Conservation (phyloP, 2,888 invertebrate species). For the Cosmopolites sordidus region DNA sequence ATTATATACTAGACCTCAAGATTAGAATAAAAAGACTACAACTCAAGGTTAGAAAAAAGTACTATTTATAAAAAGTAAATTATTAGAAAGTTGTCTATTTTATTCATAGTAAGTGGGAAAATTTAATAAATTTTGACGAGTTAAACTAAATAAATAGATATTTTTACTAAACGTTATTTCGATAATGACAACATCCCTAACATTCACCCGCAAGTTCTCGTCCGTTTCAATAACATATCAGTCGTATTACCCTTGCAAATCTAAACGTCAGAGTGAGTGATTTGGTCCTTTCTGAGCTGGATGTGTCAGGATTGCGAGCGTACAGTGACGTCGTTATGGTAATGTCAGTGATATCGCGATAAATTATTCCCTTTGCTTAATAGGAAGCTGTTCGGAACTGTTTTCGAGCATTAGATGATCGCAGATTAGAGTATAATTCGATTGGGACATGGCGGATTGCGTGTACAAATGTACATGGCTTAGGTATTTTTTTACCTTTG, state of each 20-base stretch:
- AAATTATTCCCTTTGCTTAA: conserved; percentile 25
- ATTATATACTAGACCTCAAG: too few relatives aligned
- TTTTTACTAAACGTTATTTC: too few relatives aligned
- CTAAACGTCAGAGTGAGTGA: neutral
- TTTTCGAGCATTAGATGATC: conserved; percentile 26
- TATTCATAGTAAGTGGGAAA: too few relatives aligned
- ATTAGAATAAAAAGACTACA: too few relatives aligned
- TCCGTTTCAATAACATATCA: neutral
- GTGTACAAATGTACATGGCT: conserved; percentile 3
- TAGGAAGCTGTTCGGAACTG: conserved; percentile 18
- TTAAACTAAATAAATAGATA: too few relatives aligned
- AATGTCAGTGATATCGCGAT: conserved; percentile 22
- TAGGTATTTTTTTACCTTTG: neutral
- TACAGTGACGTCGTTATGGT: conserved; percentile 21
- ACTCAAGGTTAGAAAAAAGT: too few relatives aligned
- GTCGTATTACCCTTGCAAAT: conserved; percentile 1
- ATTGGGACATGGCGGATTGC: conserved; percentile 11
- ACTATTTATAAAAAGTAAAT: too few relatives aligned
- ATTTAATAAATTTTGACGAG: too few relatives aligned
- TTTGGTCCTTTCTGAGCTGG: conserved; percentile 1
- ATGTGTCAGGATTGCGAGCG: neutral
- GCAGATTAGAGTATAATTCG: conserved; percentile 22
- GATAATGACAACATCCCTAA: too few relatives aligned
- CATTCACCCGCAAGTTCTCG: too few relatives aligned
- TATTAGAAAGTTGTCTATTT: too few relatives aligned